These are phyloP conservation scores for Plectropomus leopardus DNA, from an alignment of 2,113 vertebrate species.

Conservation along the genomic window DNA sequence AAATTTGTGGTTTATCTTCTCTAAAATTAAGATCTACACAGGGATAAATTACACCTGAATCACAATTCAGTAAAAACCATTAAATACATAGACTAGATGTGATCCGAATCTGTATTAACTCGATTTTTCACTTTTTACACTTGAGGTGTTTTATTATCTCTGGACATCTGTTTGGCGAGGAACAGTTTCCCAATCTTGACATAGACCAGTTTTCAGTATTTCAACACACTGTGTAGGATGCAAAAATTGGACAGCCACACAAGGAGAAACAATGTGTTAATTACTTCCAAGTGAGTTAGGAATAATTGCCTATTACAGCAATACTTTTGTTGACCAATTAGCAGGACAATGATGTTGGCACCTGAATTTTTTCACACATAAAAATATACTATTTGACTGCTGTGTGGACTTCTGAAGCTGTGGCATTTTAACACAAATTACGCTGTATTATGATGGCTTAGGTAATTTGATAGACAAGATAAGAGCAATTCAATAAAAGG, in stretches of 20 bases:
- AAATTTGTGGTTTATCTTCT: background rate
- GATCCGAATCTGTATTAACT: background rate
- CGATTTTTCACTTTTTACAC: background rate
- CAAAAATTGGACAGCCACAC: background rate
- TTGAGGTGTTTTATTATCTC: background rate
- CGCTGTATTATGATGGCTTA: background rate
- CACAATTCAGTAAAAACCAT: background rate
- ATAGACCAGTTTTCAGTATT: background rate
- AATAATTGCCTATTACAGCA: constrained; percentile 32
- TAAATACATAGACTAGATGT: background rate
- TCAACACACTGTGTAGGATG: background rate
- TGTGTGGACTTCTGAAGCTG: background rate
- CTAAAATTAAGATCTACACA: background rate
- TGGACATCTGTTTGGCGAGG: background rate
- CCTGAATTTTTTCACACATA: background rate
- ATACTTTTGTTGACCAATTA: constrained; percentile 40
- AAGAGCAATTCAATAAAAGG: background rate
- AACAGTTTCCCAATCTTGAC: background rate
- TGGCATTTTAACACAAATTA: background rate
- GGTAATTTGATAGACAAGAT: background rate
- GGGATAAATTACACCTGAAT: background rate
- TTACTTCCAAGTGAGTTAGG: constrained; percentile 23
- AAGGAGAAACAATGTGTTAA: constrained; percentile 27
- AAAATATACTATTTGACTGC: background rate
- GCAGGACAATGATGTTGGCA: background rate